Evolutionary conservation across 2,113 vertebrate genomes (phyloP).

Genomic region (Hiodon tergisus): DNA sequence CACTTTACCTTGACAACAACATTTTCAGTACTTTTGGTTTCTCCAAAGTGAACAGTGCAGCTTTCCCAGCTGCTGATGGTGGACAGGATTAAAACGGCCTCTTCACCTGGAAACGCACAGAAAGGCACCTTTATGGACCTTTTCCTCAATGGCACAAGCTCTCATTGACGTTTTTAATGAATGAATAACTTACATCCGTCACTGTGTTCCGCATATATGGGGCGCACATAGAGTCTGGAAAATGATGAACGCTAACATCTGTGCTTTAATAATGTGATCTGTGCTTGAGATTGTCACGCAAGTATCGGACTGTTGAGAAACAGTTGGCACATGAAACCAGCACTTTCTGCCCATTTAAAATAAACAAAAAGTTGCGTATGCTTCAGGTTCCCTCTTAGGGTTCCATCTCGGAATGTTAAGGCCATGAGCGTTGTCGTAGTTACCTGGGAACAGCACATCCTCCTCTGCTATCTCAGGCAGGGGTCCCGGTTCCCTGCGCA

Average conservation of each 20-base stretch:
- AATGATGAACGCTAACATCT: no score
- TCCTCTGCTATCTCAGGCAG: constrained; percentile 54
- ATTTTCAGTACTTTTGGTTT: constrained; percentile 13
- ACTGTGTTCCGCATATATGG: no score
- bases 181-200: no score
- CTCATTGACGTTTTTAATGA: neutral
- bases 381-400: neutral
- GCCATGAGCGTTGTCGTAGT: neutral
- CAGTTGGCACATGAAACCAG: neutral
- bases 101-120: constrained; percentile 29
- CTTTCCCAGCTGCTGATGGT: constrained; percentile 13
- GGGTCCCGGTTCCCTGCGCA: constrained; percentile 47
- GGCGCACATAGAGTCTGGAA: no score
- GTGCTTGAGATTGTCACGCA: neutral
- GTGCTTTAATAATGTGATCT: no score
- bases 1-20: constrained; percentile 35
- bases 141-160: neutral
- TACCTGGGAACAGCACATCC: constrained; percentile 33
- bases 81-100: constrained; percentile 23
- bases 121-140: neutral
- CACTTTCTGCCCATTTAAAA: no score
- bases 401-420: neutral
- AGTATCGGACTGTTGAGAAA: neutral
- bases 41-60: constrained; percentile 22
- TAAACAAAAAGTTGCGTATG: no score